These are phyloP conservation scores for Dolomedes plantarius DNA, from an alignment of 2,888 invertebrate species.

Conservation along the genomic window DNA sequence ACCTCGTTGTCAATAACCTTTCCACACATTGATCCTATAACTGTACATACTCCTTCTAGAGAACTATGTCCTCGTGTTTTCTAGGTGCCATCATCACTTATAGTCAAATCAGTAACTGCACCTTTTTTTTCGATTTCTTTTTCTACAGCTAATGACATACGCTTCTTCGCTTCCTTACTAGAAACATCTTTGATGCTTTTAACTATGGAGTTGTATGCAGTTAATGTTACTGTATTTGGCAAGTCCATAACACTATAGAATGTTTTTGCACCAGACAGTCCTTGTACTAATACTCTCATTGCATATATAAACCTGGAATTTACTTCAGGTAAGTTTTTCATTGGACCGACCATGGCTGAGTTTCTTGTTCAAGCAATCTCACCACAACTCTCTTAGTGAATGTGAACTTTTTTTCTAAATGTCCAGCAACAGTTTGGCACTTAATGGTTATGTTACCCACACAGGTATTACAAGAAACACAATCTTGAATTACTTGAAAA, in stretches of 20 bases:
- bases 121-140: not conserved
- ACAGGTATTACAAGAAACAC: too few relatives aligned
- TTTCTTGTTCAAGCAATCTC: not conserved
- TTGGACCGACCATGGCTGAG: not conserved
- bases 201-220: conserved; percentile 7
- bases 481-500: too few relatives aligned
- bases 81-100: not conserved
- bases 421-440: not conserved
- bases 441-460: not conserved
- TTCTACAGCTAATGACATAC: not conserved
- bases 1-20: not conserved
- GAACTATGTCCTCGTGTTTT: not conserved
- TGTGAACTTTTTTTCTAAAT: not conserved
- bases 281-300: conserved; percentile 14
- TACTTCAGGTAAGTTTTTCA: not conserved
- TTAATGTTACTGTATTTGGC: conserved; percentile 15
- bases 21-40: not conserved
- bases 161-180: not conserved
- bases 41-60: not conserved
- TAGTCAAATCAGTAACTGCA: not conserved
- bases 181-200: too few relatives aligned
- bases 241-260: conserved; percentile 31
- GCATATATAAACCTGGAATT: not conserved
- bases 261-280: too few relatives aligned
- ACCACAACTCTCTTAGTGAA: not conserved